These are phyloP conservation scores for Drosophila anceps DNA, from an alignment of 2,888 invertebrate genomes.

Conservation along the genomic window DNA sequence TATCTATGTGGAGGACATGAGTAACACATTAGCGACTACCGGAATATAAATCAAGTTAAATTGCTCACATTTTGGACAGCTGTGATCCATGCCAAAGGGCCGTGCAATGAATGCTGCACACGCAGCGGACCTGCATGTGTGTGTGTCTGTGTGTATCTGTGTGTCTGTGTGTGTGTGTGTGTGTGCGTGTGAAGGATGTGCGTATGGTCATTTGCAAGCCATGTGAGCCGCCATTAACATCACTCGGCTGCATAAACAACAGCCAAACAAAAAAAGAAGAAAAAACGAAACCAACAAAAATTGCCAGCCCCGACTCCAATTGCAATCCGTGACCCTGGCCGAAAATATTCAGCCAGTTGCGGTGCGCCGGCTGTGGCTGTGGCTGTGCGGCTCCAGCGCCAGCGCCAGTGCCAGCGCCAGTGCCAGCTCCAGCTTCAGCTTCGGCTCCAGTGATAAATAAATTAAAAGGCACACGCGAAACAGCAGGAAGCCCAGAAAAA, in stretches of 20 bases:
- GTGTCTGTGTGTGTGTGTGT: neutral
- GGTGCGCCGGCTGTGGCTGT: constrained; percentile 27
- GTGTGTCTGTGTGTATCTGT: neutral
- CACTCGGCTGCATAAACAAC: constrained; percentile 62
- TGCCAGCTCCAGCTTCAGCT: constrained; percentile 16
- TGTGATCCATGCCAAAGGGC: neutral
- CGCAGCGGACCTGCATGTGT: neutral
- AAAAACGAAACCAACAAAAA: constrained; percentile 55
- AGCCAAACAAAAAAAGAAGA: constrained; percentile 16
- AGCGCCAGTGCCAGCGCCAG: constrained; percentile 22
- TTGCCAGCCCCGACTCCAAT: constrained; percentile 44
- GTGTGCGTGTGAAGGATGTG: neutral
- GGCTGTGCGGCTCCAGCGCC: constrained; percentile 21
- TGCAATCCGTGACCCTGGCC: constrained; percentile 6
- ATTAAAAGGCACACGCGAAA: constrained; percentile 76
- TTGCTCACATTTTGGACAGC: constrained; percentile 10
- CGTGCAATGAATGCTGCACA: constrained; percentile 8
- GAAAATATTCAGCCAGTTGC: constrained; percentile 3
- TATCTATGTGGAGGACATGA: constrained; percentile 1
- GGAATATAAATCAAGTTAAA: constrained; percentile 6
- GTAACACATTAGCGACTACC: constrained; percentile 3
- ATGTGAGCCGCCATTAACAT: constrained; percentile 40
- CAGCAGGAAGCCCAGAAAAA: constrained; percentile 51
- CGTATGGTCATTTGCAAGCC: constrained; percentile 34
- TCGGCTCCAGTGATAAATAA: constrained; percentile 66